Base-by-base conservation (phyloP, 2,888 invertebrate genomes). In the Drosophila glabriapex region DNA sequence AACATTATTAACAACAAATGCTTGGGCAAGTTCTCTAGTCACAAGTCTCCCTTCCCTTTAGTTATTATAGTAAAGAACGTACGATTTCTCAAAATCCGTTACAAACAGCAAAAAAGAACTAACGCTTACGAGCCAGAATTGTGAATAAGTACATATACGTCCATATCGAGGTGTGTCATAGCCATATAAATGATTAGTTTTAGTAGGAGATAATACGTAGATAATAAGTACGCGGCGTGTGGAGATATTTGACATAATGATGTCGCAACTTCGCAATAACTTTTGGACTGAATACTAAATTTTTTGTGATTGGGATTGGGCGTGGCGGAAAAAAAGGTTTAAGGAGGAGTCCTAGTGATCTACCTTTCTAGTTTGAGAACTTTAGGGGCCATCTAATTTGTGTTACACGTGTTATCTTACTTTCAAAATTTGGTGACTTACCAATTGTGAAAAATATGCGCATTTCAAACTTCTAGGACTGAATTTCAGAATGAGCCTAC, bases 141-240 rank as follows among this genome's bases (percentile, higher is more conserved):
- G 35, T 54, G 22, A 29, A 10, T n/a, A 3, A 37, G n/a, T 35
- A 41, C 14, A 29, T 37, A 37, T 43, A 33, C 50, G 39, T 56
- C 4, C 19, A 28, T 60, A 35, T 41, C 31, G 31, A 39, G 53
- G 49, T 73, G 78, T 73, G 76, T 77, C 76, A 77, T 62, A 55
- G 68, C n/a, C 41, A 78, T 68, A 65, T 77, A 61, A 65, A 72
- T 41, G 63, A 52, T 43, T 33, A 56, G 55, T 37, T 66, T 62
- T 59, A 56, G 63, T 33, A 1, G n/a, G 22, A 73, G 76, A 76
- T 76, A 76, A 76, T 73, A 65, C 60, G 25, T 39, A 72, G 78
- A 76, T 76, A 76, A 67, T 76, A 54, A 37, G 35, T 50, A 37
- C 39, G 46, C 37, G 31, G 33, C 39, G 33, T 19, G 14, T 43